These are phyloP conservation scores for Chloroclystis v-ata DNA, from an alignment of 2,888 invertebrate species.

Conservation along the genomic window DNA sequence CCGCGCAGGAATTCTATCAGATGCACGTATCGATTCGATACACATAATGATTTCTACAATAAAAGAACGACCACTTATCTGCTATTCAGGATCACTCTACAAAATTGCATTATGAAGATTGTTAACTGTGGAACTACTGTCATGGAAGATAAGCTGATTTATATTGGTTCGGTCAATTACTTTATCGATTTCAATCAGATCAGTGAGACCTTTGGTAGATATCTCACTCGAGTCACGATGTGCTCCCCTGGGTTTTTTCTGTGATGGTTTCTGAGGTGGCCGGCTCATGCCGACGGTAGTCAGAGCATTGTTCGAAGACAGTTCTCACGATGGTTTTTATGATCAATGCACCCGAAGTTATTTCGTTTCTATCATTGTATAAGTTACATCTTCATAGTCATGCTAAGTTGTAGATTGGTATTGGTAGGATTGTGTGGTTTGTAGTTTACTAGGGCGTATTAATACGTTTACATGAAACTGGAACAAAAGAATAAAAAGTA, in stretches of 20 bases:
- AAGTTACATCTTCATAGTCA: conserved; percentile 50
- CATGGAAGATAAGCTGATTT: conserved; percentile 24
- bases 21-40: conserved; percentile 44
- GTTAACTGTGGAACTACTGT: conserved; percentile 28
- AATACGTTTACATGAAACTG: no score
- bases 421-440: background rate
- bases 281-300: conserved; percentile 44
- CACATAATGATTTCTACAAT: conserved; percentile 34
- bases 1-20: conserved; percentile 51
- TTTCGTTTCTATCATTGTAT: conserved; percentile 54
- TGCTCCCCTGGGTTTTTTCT: conserved; percentile 44
- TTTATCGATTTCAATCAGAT: conserved; percentile 36
- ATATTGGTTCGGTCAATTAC: conserved; percentile 39
- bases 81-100: conserved; percentile 22
- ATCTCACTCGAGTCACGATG: conserved; percentile 56
- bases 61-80: conserved; percentile 27
- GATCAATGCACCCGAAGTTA: conserved; percentile 53
- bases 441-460: background rate
- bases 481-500: no score
- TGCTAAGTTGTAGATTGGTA: conserved; percentile 30
- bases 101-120: conserved; percentile 29
- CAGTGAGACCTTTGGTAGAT: conserved; percentile 45
- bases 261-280: conserved; percentile 38
- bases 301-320: conserved; percentile 48
- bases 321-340: conserved; percentile 67